These are phyloP conservation scores for Brachypteracias leptosomus DNA, from an alignment of 2,113 vertebrate genomes.

Conservation along the genomic window DNA sequence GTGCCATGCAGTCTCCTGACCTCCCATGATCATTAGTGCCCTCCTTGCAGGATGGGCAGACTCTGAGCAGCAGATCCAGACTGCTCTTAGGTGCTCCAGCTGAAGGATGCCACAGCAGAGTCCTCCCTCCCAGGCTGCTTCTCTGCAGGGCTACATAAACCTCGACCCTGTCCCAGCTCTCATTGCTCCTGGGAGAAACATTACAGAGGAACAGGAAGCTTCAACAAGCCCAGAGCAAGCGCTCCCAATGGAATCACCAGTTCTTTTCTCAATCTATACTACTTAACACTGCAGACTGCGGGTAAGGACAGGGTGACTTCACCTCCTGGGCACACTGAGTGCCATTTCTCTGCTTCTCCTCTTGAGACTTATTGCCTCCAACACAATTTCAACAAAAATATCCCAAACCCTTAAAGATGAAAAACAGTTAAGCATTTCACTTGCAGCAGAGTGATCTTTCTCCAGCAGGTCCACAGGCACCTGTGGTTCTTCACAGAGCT, in stretches of 20 bases:
- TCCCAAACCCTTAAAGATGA: neutral
- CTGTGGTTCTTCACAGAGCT: neutral
- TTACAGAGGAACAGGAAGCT: neutral
- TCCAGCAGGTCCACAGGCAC: neutral
- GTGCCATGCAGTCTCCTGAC: rapidly evolving
- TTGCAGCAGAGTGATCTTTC: neutral
- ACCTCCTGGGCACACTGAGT: neutral
- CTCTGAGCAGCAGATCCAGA: neutral
- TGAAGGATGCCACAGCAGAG: neutral
- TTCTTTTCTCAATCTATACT: neutral
- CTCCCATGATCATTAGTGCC: rapidly evolving
- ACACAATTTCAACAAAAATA: neutral
- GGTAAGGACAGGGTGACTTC: neutral
- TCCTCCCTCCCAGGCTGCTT: neutral
- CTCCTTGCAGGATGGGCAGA: neutral
- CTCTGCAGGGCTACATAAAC: neutral
- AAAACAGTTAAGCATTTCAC: neutral
- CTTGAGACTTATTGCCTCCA: neutral
- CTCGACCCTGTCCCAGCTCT: rapidly evolving
- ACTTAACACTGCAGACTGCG: neutral
- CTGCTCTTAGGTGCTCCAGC: neutral
- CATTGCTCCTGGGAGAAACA: neutral
- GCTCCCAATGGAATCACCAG: neutral
- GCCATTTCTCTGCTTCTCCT: neutral
- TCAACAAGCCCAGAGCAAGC: rapidly evolving